Conservation (phyloP, 2,797 vertebrate genomes). For the Cyprinodon diabolis region DNA sequence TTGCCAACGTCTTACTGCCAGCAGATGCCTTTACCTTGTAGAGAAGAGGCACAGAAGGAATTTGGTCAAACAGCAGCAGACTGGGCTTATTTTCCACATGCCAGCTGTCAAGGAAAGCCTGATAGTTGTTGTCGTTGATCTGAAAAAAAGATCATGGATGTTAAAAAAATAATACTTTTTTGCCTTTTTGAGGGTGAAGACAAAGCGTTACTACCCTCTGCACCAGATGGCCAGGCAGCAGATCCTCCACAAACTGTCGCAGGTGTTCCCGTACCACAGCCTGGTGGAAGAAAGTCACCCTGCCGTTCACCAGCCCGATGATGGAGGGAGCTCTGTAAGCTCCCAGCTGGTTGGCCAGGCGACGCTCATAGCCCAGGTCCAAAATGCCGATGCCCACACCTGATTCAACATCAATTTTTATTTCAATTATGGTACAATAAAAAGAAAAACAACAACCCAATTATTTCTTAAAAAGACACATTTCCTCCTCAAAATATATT, state of each 20-base stretch:
- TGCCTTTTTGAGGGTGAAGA: background rate
- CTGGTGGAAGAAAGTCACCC: conserved; percentile 91
- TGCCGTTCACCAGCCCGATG: conserved; percentile 90
- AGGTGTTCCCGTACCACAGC: conserved; percentile 88
- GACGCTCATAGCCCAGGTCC: conserved; percentile 90
- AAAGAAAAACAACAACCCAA: background rate
- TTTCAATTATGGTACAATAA: background rate
- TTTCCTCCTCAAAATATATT: no score
- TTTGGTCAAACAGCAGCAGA: conserved; percentile 89
- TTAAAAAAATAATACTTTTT: background rate
- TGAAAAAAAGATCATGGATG: conserved; percentile 54
- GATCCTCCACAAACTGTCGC: conserved; percentile 90
- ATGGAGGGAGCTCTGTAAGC: conserved; percentile 91
- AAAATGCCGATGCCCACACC: conserved; percentile 95
- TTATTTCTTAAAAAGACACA: background rate
- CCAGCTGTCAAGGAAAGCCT: conserved; percentile 89
- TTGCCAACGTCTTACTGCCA: background rate
- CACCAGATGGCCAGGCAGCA: conserved; percentile 89
- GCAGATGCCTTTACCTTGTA: conserved; percentile 88
- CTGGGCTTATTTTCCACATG: conserved; percentile 92
- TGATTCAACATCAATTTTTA: conserved; percentile 57
- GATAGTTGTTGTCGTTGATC: conserved; percentile 91
- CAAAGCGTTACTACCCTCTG: conserved; percentile 83
- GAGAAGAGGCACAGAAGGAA: conserved; percentile 82
- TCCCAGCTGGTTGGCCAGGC: conserved; percentile 91